Evolutionary conservation across 2,797 vertebrate species (phyloP), one percentile per base, ranked within the genome.

Genomic region (Philypnodon macrostomus): DNA sequence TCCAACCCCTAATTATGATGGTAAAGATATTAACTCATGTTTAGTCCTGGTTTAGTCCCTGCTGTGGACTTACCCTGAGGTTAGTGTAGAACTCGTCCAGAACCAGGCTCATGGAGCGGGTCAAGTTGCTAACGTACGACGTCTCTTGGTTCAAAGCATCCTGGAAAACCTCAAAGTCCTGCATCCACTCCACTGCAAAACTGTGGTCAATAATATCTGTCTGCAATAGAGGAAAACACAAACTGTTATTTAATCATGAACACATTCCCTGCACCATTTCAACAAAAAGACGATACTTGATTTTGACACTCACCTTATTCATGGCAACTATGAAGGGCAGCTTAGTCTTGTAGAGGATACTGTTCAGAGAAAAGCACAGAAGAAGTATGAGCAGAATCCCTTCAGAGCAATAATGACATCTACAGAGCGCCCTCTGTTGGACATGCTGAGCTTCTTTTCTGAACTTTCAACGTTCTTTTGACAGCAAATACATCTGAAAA

Each of bases 131-230:
- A 73, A 92, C 90, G 0, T 95, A 98, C 0, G 93, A 94, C 0
- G 93, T 93, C 70, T 98, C 96, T 73, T 97, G 95, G 80, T 93
- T 97, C 74, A 98, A 81, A 8, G 94, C 95, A 5, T 98, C 96
- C 70, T 98, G 95, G 73, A 98, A 98, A 32, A 85, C 87, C 79
- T 98, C 96, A 1, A 98, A 98, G 81, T 98, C 96, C 67, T 94
- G 91, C 96, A 98, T 98, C 96, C 96, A 98, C 67, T 98, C 96
- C 73, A 98, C 91, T 0, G 96, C 95, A 18, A 98, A 98, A 70
- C 91, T 92, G 88, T 98, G 94, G 69, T 95, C 93, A 4, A 98
- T 94, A 70, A 98, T 96, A 76, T 98, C 96, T 0, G 93, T 97
- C 96, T 98, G 80, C 5, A 70, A 2, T 10, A 7, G 10, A 2